Evolutionary conservation across 2,888 invertebrate genomes (phyloP).

Genomic region (Polyploca ridens): DNA sequence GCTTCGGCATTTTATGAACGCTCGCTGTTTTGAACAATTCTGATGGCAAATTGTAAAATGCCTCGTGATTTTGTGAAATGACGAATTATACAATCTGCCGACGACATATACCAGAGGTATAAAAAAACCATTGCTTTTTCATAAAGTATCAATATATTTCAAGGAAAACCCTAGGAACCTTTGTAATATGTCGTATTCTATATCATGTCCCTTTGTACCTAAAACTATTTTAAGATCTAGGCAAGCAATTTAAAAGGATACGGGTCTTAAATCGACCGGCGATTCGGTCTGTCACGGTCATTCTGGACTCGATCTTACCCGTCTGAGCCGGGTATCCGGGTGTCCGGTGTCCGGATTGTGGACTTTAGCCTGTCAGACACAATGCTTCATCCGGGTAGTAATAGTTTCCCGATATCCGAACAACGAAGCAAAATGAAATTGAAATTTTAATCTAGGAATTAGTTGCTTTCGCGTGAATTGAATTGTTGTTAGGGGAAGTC

Average conservation of each 20-base stretch:
- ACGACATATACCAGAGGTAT: too few species aligned
- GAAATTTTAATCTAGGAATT: slow-evolving; percentile 1
- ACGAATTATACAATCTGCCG: too few species aligned
- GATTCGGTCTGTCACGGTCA: neutral
- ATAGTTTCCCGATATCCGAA: slow-evolving; percentile 8
- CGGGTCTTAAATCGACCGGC: neutral
- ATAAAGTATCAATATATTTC: neutral
- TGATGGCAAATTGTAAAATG: too few species aligned
- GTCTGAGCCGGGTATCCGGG: neutral
- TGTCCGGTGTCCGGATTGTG: neutral
- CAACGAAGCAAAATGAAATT: slow-evolving; percentile 1
- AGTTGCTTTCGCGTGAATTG: neutral
- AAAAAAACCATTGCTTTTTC: too few species aligned
- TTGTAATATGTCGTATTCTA: neutral
- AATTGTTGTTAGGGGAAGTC: too few species aligned
- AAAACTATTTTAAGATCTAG: neutral
- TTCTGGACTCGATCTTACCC: neutral
- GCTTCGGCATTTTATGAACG: too few species aligned
- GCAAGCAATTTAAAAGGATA: neutral
- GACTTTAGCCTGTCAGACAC: slow-evolving; percentile 5
- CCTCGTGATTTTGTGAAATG: too few species aligned
- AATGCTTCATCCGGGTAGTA: neutral
- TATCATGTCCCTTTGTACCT: neutral
- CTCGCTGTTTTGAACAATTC: too few species aligned
- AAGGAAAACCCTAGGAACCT: neutral